Evolutionary conservation across 2,888 invertebrate genomes (phyloP), one percentile per base, ranked within the genome.

Genomic region (Dinocampus coccinellae): DNA sequence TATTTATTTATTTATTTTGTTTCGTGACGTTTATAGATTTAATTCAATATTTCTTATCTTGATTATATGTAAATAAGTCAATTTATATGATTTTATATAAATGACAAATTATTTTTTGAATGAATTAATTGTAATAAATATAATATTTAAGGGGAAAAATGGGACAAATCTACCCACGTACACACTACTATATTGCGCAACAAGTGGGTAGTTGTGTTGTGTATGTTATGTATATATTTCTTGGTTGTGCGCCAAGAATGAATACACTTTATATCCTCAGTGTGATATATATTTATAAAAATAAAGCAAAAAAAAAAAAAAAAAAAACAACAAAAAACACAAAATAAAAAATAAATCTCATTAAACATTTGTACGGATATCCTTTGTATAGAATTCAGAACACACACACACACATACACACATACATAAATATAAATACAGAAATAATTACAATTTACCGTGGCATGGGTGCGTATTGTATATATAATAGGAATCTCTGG

Each of bases 191-290:
- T 74, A 70, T 69, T 69, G 77, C 64, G 77, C 77, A 77, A 77
- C 77, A 77, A 77, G 77, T 77, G 77, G n/a, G 77, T 58, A 29
- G 72, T 61, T 47, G 66, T 69, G n/a, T n/a, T n/a, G n/a, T 73
- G 74, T 66, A 69, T 75, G 69, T 61, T 16, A 72, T 58, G 58
- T 58, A 58, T 69, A 70, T n/a, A n/a, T n/a, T 67, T 57, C 58
- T 58, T 65, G 16, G 42, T 52, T 22, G 16, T 9, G 16, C 34
- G 39, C 55, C 26, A 29, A 34, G 33, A 58, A 13, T 16, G 34
- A 58, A 34, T 34, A 42, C 55, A 52, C 52, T 24, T 26, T 24
- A 42, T 52, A 42, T 11, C 42, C 4, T 20, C 52, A 47, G 58
- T 20, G 47, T 36, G 53, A 20, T 39, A 20, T 52, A 55, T 53